phyloP scores from a whole-genome alignment of 2,113 vertebrate species.

The Arothron firmamentum region DNA sequence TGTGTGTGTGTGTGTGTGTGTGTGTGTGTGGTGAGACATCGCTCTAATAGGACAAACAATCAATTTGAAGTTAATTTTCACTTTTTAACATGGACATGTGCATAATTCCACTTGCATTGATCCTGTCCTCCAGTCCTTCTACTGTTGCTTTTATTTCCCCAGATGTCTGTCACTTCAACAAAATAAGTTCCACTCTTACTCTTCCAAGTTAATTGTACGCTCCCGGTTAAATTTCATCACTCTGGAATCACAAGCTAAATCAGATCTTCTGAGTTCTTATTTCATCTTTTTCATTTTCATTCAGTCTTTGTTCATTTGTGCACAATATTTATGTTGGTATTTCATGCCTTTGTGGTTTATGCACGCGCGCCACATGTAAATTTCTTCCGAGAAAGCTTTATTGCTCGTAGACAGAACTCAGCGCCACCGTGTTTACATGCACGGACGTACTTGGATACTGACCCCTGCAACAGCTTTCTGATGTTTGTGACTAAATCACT shows the following conservation, averaged over 20 bases:
- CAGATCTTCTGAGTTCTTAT: neutral
- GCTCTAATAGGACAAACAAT: too few species aligned
- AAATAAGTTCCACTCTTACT: slow-evolving; percentile 10
- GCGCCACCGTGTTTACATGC: too few species aligned
- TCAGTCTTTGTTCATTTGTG: neutral
- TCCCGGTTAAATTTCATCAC: slow-evolving; percentile 22
- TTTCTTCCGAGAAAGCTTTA: too few species aligned
- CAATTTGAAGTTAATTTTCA: neutral
- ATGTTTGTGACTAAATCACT: too few species aligned
- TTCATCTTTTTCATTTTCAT: too few species aligned
- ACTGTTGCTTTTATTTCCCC: too few species aligned
- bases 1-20: too few species aligned
- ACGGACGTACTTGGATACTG: too few species aligned
- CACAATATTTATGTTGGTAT: neutral
- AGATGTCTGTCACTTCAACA: neutral
- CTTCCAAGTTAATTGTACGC: slow-evolving; percentile 36
- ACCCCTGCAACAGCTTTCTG: too few species aligned
- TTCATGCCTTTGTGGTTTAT: slow-evolving; percentile 31
- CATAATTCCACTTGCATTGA: neutral
- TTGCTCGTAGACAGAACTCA: too few species aligned
- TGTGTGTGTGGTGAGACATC: too few species aligned
- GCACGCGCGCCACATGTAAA: too few species aligned
- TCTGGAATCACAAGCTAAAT: slow-evolving; percentile 17
- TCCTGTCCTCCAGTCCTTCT: neutral
- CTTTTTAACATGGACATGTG: neutral